Conservation (phyloP, 2,888 invertebrate species). For the Autographa pulchrina region DNA sequence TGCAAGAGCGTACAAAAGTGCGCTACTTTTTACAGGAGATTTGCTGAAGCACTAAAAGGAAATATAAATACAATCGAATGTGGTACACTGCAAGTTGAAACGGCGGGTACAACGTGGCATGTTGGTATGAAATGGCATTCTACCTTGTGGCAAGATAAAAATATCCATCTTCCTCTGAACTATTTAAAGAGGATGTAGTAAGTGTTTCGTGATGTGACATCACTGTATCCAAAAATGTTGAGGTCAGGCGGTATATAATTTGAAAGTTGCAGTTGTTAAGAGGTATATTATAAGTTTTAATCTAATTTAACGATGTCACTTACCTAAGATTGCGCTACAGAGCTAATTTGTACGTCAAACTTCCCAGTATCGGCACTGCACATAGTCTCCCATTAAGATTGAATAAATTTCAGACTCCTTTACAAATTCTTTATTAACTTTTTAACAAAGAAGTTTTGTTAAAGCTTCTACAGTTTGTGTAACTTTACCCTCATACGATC, state of each 20-base stretch:
- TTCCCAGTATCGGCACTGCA: slow-evolving; percentile 57
- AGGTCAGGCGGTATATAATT: neutral
- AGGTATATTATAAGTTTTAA: neutral
- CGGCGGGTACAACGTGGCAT: neutral
- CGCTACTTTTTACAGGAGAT: neutral
- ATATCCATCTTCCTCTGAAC: too few species aligned
- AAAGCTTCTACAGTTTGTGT: slow-evolving; percentile 61
- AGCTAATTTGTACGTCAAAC: slow-evolving; percentile 61
- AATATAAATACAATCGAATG: slow-evolving; percentile 4
- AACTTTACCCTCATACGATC: slow-evolving; percentile 55
- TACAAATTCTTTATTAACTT: slow-evolving; percentile 75
- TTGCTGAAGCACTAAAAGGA: neutral
- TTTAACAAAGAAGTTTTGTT: slow-evolving; percentile 59
- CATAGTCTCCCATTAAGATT: slow-evolving; percentile 67
- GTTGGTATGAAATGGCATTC: neutral
- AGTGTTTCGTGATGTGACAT: too few species aligned
- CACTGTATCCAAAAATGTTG: neutral
- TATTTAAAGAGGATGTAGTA: too few species aligned
- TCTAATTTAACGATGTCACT: slow-evolving; percentile 2
- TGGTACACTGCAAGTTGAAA: neutral
- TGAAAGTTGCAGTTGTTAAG: too few species aligned
- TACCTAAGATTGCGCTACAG: slow-evolving; percentile 30
- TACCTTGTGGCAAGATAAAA: neutral
- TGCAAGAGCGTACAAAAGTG: neutral
- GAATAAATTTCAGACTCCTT: slow-evolving; percentile 69